Conservation (phyloP, 2,888 invertebrate species). For the Morinoia aosen region DNA sequence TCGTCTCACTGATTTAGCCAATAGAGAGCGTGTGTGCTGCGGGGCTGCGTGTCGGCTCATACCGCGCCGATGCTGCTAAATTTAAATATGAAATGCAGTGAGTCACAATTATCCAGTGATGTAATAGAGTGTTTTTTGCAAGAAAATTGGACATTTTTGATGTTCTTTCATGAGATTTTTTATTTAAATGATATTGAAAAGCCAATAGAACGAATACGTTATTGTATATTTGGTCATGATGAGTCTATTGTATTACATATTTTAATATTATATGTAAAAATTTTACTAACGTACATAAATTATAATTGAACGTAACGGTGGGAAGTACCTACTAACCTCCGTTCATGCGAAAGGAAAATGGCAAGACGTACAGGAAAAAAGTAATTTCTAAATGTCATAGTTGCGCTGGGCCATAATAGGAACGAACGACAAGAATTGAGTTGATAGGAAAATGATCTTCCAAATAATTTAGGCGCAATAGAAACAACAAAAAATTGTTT, state of each 20-base stretch:
- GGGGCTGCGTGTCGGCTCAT: not conserved
- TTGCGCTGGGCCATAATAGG: no score
- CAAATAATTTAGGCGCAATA: no score
- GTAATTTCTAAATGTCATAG: no score
- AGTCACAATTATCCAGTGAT: not conserved
- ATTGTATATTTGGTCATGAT: not conserved
- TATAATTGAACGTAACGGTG: no score
- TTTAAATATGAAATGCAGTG: not conserved
- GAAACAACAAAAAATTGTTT: no score
- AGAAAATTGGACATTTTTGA: not conserved
- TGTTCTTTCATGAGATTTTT: not conserved
- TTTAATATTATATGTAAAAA: no score
- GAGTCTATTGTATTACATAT: not conserved
- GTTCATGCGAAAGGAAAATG: no score
- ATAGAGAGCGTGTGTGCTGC: not conserved
- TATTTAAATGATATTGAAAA: not conserved
- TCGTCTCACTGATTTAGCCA: not conserved
- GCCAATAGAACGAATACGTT: not conserved
- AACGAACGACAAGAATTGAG: no score
- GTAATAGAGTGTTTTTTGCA: not conserved
- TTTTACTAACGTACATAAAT: no score
- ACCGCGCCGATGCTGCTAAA: not conserved
- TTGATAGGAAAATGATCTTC: no score
- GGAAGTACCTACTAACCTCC: no score
- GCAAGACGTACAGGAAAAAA: not conserved